A percentile compares a stretch with the other conserved stretches of the same genome.
These are phyloP conservation scores for Sarcophaga bullata DNA, from an alignment of 1,140 invertebrate species.

Conservation along the genomic window DNA sequence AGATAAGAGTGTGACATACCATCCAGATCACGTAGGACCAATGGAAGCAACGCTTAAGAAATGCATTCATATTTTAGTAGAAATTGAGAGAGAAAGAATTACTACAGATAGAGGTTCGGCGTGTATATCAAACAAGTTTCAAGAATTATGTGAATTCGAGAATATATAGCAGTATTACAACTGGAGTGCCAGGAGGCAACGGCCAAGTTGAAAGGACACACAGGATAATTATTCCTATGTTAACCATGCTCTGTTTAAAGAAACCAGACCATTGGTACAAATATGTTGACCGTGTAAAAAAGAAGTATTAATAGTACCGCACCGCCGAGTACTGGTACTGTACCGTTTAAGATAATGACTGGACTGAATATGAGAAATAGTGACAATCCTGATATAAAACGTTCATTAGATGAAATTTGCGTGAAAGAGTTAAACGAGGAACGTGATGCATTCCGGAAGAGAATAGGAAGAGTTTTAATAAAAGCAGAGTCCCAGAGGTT, in stretches of 20 bases:
- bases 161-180: conserved; percentile 49
- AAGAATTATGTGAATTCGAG: conserved; percentile 45
- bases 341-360: too few relatives aligned
- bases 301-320: neutral
- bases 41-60: too few relatives aligned
- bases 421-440: too few relatives aligned
- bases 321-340: neutral
- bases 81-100: too few relatives aligned
- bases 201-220: conserved; percentile 15
- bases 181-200: conserved; percentile 50
- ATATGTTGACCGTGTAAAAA: neutral
- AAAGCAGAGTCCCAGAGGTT: too few relatives aligned
- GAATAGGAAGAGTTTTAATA: too few relatives aligned
- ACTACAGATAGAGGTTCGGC: conserved; percentile 60
- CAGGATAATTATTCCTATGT: neutral
- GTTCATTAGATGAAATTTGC: too few relatives aligned
- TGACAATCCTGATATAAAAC: too few relatives aligned
- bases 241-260: neutral
- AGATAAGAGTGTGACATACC: too few relatives aligned
- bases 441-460: too few relatives aligned
- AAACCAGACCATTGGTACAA: conserved; percentile 20
- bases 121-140: conserved; percentile 53
- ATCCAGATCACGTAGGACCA: conserved; percentile 52
- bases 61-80: too few relatives aligned
- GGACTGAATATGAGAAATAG: too few relatives aligned